Evolutionary conservation across 2,113 vertebrate species (phyloP).

Genomic region (Mugil cephalus): DNA sequence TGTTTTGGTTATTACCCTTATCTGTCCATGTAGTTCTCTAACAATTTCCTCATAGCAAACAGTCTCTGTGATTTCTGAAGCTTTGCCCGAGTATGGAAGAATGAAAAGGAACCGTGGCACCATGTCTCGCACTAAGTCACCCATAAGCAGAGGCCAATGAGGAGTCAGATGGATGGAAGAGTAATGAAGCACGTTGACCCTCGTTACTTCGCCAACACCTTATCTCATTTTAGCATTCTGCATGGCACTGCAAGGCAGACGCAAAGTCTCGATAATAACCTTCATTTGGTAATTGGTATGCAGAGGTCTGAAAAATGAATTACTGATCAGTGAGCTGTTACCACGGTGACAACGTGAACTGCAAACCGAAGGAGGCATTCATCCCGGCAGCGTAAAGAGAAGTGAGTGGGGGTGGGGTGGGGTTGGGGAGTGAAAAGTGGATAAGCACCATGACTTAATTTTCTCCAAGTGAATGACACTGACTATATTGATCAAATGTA

Average conservation of each 20-base stretch:
- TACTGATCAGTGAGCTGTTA: conserved; percentile 89
- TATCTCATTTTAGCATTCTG: conserved; percentile 82
- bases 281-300: conserved; percentile 88
- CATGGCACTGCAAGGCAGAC: conserved; percentile 62
- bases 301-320: conserved; percentile 88
- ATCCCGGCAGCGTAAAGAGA: conserved; percentile 15
- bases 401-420: background rate
- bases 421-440: conserved; percentile 19
- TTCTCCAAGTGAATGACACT: conserved; percentile 46
- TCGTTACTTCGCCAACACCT: conserved; percentile 63
- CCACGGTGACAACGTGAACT: conserved; percentile 83
- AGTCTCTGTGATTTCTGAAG: background rate
- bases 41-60: conserved; percentile 31
- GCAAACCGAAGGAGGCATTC: conserved; percentile 81
- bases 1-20: background rate
- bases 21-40: conserved; percentile 2
- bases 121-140: conserved; percentile 28
- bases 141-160: conserved; percentile 8
- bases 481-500: conserved; percentile 44
- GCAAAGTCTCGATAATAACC: conserved; percentile 84
- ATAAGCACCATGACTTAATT: conserved; percentile 47
- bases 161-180: background rate
- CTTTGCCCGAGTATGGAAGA: background rate
- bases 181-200: conserved; percentile 69
- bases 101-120: conserved; percentile 34